Base-by-base conservation (phyloP, 1,140 invertebrate species). In the Procambarus virginalis region DNA sequence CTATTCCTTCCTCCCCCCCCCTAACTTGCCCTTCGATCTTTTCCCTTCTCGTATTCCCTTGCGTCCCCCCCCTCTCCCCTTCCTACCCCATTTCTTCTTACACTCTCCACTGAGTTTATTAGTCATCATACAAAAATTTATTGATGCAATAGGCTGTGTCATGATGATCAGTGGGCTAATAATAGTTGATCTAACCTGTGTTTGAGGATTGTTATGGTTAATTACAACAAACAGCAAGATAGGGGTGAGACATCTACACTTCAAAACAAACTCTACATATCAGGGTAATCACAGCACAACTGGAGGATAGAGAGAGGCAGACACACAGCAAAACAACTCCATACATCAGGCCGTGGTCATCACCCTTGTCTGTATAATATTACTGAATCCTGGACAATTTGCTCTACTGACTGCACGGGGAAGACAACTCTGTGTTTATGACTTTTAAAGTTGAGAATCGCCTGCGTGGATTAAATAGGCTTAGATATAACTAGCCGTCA, bases 341-440 rank as follows among this genome's bases (percentile, higher is more conserved):
- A 81, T 81, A 81, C 20, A 60, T 48, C 34, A 55, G 51, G n/a
- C 55, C n/a, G 51, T 14, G 55, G 51, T 81, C 51, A 60, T 34
- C 34, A n/a, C 22, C 45, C 79, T 81, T 81, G 79, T 81, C 49
- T 81, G 79, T 81, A 81, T 81, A 81, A 81, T 60, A 81, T 81
- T 64, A 81, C 60, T 60, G 60, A 60, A 22, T 81, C 55, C 60
- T 81, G 49, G 22, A 60, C 55, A 60, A 58, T 55, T 64, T 60
- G 34, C 34, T 34, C 34, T 34, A 34, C 34, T 34, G 79, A 81
- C 60, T 81, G 45, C 0, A 81, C 8, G 55, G 51, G 48, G 55
- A 60, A 34, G 55, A 60, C 51, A 60, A 22, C 79, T 81, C 20
- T 60, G 55, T 34, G 79, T 34, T 1, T 60, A n/a, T 4, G 2